A percentile compares a stretch with the other conserved stretches of the same genome.
These are phyloP conservation scores for Nasonia vitripennis DNA, from an alignment of 1,140 invertebrate species.

Conservation along the genomic window DNA sequence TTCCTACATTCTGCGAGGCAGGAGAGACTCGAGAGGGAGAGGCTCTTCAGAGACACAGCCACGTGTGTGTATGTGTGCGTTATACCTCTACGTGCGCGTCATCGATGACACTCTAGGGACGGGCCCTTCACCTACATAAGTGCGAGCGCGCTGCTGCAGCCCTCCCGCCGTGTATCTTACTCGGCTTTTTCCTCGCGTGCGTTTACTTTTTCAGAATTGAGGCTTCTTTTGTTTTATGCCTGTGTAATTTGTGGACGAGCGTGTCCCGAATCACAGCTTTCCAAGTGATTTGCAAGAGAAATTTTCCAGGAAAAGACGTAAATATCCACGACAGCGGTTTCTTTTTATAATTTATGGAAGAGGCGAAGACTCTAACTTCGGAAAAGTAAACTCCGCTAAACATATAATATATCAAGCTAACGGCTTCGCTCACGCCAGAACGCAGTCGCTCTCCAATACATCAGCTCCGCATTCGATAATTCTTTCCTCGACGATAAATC, in stretches of 20 bases:
- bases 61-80: background rate
- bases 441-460: too few relatives aligned
- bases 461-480: background rate
- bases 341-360: background rate
- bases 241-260: background rate
- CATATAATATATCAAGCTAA: background rate
- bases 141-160: background rate
- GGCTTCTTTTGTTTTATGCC: background rate
- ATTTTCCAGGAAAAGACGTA: background rate
- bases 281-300: background rate
- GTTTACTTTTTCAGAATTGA: too few relatives aligned
- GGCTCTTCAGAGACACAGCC: background rate
- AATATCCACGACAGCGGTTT: background rate
- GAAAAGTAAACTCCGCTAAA: background rate
- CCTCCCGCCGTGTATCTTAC: background rate
- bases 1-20: background rate
- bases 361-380: background rate
- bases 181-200: background rate
- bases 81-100: background rate
- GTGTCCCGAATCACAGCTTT: background rate
- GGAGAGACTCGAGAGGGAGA: background rate
- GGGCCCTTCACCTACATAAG: conserved; percentile 1
- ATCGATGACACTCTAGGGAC: conserved; percentile 24
- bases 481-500: background rate
- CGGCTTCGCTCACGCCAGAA: background rate